Base-by-base conservation (phyloP, 2,113 vertebrate genomes). In the Pelvicachromis taeniatus region DNA sequence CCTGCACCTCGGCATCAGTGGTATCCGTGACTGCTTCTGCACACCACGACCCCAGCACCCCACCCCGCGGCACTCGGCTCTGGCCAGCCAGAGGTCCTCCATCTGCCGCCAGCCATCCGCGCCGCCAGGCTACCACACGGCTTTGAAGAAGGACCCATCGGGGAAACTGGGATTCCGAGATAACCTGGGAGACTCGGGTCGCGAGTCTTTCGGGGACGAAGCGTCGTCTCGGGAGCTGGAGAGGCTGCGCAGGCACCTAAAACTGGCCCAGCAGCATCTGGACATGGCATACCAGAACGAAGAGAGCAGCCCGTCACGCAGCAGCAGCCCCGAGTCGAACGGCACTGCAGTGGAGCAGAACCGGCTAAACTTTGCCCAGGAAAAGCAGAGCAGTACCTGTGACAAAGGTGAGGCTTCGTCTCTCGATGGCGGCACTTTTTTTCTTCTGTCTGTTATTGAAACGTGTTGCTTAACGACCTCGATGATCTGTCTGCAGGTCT, bases 301-400 rank as follows among this genome's bases (percentile, higher is more conserved):
- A 63, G 95, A 96, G 6, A 93, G 93, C 89, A 97, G 96, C 73
- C 97, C 97, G 0, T 95, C 95, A 0, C 95, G 96, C 68, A 97
- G 97, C 93, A 97, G 96, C 95, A 98, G 97, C 85, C 97, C 97
- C 0, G 97, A 97, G 94, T 97, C 97, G 50, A 98, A 98, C 0
- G 96, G 97, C 59, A 97, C 97, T 0, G 97, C 97, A 0, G 97
- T 95, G 0, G 97, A 98, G 88, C 97, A 98, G 96, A 98, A 98
- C 93, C 94, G 97, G 33, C 96, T 98, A 40, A 98, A 98, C 95
- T 96, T 97, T 0, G 97, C 97, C 26, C 97, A 98, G 1, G 97
- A 98, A 95, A 98, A 98, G 89, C 97, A 97, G 80, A 96, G 96
- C 0, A 70, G 94, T 0, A 42, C 93, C 9, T 96, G 96, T 0